phyloP scores from a whole-genome alignment of 2,113 vertebrate species.

The Corythaeola cristata region DNA sequence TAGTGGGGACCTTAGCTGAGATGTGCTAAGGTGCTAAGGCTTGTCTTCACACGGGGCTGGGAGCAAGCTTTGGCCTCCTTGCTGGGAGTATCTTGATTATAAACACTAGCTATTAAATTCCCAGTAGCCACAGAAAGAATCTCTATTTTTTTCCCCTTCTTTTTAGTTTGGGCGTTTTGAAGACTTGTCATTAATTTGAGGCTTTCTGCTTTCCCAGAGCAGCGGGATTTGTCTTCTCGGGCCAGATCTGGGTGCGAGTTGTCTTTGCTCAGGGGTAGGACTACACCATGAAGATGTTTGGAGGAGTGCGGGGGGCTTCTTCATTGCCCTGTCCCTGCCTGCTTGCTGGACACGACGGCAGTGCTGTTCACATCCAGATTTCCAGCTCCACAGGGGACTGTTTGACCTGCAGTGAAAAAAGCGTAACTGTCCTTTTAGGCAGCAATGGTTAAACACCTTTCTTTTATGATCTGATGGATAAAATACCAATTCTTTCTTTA shows the following conservation, averaged over 20 bases:
- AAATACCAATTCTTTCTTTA: neutral
- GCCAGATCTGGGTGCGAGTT: neutral
- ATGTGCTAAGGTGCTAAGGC: neutral
- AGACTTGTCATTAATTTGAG: neutral
- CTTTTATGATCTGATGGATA: neutral
- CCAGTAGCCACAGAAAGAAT: neutral
- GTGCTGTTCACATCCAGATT: neutral
- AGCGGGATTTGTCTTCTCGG: neutral
- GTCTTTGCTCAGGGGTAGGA: neutral
- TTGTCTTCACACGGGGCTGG: rapidly evolving
- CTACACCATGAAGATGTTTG: neutral
- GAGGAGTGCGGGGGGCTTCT: neutral
- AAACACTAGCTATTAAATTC: neutral
- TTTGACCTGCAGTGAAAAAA: neutral
- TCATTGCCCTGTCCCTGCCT: neutral
- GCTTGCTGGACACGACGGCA: neutral
- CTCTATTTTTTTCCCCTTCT: rapidly evolving
- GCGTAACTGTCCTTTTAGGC: neutral
- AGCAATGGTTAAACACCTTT: neutral
- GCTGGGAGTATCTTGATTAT: neutral
- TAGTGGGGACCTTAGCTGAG: neutral
- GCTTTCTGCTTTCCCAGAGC: neutral
- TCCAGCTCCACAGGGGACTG: neutral
- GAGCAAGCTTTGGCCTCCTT: neutral
- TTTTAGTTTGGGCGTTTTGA: neutral